A percentile compares a stretch with the other conserved stretches of the same genome.
phyloP scores from a whole-genome alignment of 2,888 invertebrate genomes.

The Smittia sp. region DNA sequence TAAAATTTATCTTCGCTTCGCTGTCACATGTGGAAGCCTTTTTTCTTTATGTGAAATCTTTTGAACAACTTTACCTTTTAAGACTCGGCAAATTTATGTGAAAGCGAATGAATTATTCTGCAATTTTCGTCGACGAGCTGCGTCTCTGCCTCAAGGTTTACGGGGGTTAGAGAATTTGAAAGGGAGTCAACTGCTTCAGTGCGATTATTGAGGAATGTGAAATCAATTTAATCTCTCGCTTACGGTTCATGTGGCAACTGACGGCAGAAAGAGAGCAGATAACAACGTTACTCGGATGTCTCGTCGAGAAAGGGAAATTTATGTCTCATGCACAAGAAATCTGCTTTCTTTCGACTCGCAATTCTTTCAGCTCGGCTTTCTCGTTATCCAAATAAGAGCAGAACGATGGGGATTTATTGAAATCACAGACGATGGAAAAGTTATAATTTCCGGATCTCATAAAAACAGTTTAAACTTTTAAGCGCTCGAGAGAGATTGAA shows the following conservation, averaged over 20 bases:
- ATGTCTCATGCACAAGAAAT: no score
- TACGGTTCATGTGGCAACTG: not conserved
- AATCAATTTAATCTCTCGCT: slow-evolving; percentile 6
- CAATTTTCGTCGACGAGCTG: not conserved
- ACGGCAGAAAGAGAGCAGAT: not conserved
- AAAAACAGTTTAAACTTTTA: slow-evolving; percentile 13
- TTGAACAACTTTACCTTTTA: not conserved
- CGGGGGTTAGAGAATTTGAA: not conserved
- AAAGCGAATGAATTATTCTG: not conserved
- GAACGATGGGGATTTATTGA: not conserved
- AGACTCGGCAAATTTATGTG: not conserved
- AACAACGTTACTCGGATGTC: not conserved
- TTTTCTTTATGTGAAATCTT: not conserved
- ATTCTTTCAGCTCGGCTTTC: not conserved
- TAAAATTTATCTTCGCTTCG: not conserved
- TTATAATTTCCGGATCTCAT: slow-evolving; percentile 17
- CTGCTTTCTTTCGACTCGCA: no score
- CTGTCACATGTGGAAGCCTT: not conserved
- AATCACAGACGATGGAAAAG: not conserved
- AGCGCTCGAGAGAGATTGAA: slow-evolving; percentile 1
- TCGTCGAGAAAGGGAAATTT: not conserved
- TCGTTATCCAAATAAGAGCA: not conserved
- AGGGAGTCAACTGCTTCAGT: not conserved
- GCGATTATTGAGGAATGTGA: slow-evolving; percentile 8
- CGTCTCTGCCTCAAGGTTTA: no score